Base-by-base conservation (phyloP, 2,113 vertebrate genomes). In the Sander vitreus region DNA sequence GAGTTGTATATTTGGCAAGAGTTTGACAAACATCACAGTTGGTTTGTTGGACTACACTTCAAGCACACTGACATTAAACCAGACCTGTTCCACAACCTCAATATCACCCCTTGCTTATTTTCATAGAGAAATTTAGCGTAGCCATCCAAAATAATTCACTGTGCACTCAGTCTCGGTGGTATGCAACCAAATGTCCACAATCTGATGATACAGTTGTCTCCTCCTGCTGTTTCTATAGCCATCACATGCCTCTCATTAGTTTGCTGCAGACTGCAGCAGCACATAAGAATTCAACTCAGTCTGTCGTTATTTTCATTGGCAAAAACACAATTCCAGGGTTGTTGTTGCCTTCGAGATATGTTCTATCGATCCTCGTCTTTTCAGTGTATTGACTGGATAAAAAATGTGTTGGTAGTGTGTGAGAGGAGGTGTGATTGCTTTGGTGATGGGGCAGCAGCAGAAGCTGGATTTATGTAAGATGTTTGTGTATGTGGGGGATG, bases 191-290 rank as follows among this genome's bases (percentile, higher is more conserved):
- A 79, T 59, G 50, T 83, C 70, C 43, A 64, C 78, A 81, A 30
- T 87, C 51, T 81, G 80, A 84, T 43, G 84, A 83, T 78, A 83
- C 66, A n/a, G 78, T 78, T 69, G 76, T 88, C 87, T 80, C 82
- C 60, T 89, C 64, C 77, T 81, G 85, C 60, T 77, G 54, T 82
- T 82, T 73, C 14, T 67, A 55, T 64, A 69, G 69, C 70, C 18
- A 67, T 82, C 73, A 70, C 63, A 81, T 19, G 60, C 65, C 15
- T 51, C 85, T 92, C 75, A 76, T 83, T 83, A 75, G 53, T 78
- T 73, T 70, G 33, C 64, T 64, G 50, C 77, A 77, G 30, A 76
- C 63, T 69, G 30, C 15, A 64, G 81, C 51, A 63, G 66, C 69
- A 73, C 79, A 63, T 51, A 45, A 65, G 21, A 47, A 78, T 80